Evolutionary conservation across 2,888 invertebrate species (phyloP).

Genomic region (Cataglyphis altisquamis): DNA sequence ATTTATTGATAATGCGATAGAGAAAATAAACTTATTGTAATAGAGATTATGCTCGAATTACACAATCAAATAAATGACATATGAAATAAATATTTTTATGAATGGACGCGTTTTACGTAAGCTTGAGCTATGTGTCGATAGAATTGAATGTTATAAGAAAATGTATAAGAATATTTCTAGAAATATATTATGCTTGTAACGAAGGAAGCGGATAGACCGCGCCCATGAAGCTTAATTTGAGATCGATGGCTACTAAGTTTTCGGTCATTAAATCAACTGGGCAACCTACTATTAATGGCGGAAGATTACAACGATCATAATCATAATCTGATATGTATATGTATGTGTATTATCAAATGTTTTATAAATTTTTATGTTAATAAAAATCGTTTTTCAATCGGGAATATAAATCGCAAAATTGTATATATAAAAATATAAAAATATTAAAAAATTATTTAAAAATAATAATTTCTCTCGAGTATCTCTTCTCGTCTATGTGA

Average conservation of each 20-base stretch:
- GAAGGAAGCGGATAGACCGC: conserved; percentile 77
- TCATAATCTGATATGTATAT: neutral
- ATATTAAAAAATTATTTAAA: neutral
- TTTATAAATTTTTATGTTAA: neutral
- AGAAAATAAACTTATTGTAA: neutral
- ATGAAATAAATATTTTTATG: conserved; percentile 1
- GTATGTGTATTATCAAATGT: neutral
- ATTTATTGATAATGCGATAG: neutral
- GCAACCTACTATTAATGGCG: conserved; percentile 71
- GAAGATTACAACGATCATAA: conserved; percentile 33
- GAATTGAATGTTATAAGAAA: neutral
- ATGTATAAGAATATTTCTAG: conserved; percentile 7
- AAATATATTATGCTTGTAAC: conserved; percentile 42
- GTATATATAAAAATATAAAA: neutral
- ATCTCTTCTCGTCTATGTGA: neutral
- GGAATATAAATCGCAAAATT: neutral
- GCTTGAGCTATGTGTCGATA: neutral
- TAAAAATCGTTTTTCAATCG: neutral
- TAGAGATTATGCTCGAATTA: neutral
- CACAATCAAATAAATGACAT: neutral
- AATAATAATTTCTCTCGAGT: too few species aligned
- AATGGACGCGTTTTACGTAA: neutral
- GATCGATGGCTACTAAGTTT: conserved; percentile 75
- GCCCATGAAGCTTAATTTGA: conserved; percentile 73
- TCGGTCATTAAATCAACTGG: conserved; percentile 74